Percentiles rank a stretch among this genome's conserved stretches.
phyloP scores from a whole-genome alignment of 2,797 vertebrate genomes.

The Microctenopoma lineatum region DNA sequence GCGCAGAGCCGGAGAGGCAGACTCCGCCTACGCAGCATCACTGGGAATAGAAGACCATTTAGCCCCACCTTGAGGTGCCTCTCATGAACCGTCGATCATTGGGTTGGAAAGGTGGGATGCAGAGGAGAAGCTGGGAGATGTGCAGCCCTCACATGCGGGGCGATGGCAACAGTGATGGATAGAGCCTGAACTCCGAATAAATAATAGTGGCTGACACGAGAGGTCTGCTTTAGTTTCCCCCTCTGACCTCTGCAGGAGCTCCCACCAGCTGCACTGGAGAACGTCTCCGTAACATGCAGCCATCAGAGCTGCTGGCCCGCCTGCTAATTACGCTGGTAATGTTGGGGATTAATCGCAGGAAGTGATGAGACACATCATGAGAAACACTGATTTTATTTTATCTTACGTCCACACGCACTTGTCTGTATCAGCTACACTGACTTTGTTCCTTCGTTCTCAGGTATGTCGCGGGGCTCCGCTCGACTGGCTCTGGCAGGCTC shows the following conservation, averaged over 20 bases:
- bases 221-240: conserved; percentile 71
- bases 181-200: conserved; percentile 76
- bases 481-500: conserved; percentile 76
- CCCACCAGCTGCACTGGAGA: conserved; percentile 56
- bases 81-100: conserved; percentile 78
- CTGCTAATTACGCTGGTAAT: conserved; percentile 56
- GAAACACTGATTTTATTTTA: conserved; percentile 17
- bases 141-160: conserved; percentile 34
- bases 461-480: conserved; percentile 73
- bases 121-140: conserved; percentile 59
- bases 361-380: conserved; percentile 34
- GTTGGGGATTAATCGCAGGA: conserved; percentile 55
- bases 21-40: conserved; percentile 78
- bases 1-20: conserved; percentile 69
- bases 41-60: conserved; percentile 74
- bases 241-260: conserved; percentile 65
- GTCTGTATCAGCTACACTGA: conserved; percentile 29
- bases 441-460: conserved; percentile 74
- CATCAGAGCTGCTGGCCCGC: conserved; percentile 65
- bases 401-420: conserved; percentile 8
- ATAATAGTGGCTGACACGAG: conserved; percentile 70
- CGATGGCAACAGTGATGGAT: conserved; percentile 72
- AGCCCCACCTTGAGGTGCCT: conserved; percentile 79
- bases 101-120: conserved; percentile 70
- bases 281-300: conserved; percentile 65